Evolutionary conservation across 1,140 invertebrate genomes (phyloP).

Genomic region (Ceratina calcarata): DNA sequence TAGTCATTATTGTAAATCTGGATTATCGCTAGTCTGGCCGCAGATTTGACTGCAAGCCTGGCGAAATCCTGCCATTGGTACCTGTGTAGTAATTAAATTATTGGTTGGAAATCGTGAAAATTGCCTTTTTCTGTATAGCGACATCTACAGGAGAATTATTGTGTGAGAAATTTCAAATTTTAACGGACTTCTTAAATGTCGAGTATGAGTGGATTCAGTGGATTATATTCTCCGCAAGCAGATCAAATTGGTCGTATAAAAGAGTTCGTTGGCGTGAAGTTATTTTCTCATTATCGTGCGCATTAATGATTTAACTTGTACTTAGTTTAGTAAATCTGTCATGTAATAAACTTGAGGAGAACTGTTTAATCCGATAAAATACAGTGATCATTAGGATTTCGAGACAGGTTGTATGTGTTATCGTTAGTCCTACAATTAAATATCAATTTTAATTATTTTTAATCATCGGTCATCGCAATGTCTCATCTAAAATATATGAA

Average conservation of each 20-base stretch:
- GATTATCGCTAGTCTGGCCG: too few species aligned
- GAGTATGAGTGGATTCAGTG: too few species aligned
- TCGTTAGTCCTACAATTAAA: not conserved
- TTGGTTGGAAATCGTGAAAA: too few species aligned
- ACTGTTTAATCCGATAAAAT: not conserved
- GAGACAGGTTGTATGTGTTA: not conserved
- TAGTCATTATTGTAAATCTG: too few species aligned
- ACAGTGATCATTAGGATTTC: not conserved
- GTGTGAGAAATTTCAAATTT: constrained; percentile 13
- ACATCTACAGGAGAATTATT: constrained; percentile 4
- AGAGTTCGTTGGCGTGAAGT: too few species aligned
- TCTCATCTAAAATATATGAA: constrained; percentile 89
- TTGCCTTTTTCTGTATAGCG: not conserved
- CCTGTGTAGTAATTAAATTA: too few species aligned
- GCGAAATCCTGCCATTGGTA: too few species aligned
- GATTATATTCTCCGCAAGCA: too few species aligned
- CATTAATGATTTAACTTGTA: not conserved
- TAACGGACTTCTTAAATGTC: constrained; percentile 49
- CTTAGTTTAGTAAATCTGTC: not conserved
- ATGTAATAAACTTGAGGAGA: not conserved
- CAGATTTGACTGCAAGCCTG: too few species aligned
- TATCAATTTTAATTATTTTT: not conserved
- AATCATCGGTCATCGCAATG: constrained; percentile 79
- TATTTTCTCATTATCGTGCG: not conserved
- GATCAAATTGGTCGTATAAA: not conserved